Evolutionary conservation across 2,113 vertebrate genomes (phyloP).

Genomic region (Colinus virginianus): DNA sequence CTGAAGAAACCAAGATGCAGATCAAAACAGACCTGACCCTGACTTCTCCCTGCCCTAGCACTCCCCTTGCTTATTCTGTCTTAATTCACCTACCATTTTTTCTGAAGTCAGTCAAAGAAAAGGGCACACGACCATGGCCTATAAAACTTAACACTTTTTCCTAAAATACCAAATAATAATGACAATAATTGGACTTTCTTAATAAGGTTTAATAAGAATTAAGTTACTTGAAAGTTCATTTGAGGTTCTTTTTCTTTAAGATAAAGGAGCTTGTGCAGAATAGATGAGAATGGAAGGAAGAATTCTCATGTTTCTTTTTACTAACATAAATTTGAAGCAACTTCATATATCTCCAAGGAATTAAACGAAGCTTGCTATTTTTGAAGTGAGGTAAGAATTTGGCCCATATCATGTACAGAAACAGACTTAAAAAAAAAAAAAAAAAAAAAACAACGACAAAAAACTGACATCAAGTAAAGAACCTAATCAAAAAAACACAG

Average conservation of each 20-base stretch:
- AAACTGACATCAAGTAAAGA: not conserved
- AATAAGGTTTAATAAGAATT: not conserved
- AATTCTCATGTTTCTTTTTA: not conserved
- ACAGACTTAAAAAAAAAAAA: not conserved
- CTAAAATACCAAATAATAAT: not conserved
- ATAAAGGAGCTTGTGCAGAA: not conserved
- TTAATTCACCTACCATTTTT: not conserved
- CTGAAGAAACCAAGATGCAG: slow-evolving; percentile 13
- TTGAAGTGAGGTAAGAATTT: not conserved
- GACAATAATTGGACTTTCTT: not conserved
- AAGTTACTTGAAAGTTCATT: not conserved
- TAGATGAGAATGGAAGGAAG: not conserved
- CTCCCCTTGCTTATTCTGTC: not conserved
- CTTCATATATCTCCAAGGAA: not conserved
- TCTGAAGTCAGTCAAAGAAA: not conserved
- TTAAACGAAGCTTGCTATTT: not conserved
- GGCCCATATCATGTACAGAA: not conserved
- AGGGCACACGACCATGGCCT: not conserved
- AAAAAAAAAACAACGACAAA: not conserved
- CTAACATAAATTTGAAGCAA: not conserved
- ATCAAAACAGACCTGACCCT: slow-evolving; percentile 41
- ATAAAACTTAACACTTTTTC: not conserved
- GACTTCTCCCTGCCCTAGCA: not conserved
- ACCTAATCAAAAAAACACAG: not conserved
- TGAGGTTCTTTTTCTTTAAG: not conserved